A percentile compares a stretch with the other conserved stretches of the same genome.
phyloP scores from a whole-genome alignment of 2,113 vertebrate genomes.

The Onychorhynchus coronatus region DNA sequence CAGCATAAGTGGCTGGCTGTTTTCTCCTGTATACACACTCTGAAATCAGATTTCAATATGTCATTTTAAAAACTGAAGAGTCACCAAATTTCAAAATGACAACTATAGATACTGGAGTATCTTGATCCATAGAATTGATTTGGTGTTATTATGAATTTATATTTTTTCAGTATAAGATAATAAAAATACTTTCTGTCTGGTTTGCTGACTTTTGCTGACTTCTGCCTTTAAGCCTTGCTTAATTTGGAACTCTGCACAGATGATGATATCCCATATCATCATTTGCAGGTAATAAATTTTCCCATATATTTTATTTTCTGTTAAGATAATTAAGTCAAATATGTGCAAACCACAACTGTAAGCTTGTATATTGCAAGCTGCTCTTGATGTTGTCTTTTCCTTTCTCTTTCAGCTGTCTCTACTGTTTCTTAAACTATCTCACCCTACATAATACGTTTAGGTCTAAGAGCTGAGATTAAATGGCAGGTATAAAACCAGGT shows the following conservation, averaged over 20 bases:
- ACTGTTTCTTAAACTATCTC: background rate
- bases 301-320: background rate
- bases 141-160: background rate
- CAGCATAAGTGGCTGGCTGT: background rate
- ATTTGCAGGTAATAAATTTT: background rate
- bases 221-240: background rate
- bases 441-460: fast-evolving
- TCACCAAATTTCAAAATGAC: background rate
- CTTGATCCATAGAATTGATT: background rate
- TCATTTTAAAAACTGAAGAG: background rate
- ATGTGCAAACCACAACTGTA: background rate
- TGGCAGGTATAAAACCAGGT: background rate
- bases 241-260: background rate
- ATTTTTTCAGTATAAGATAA: background rate
- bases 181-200: background rate
- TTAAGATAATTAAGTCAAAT: background rate
- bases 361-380: background rate
- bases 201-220: background rate
- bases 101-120: background rate
- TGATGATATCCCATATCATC: background rate
- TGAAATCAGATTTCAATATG: background rate
- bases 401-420: background rate
- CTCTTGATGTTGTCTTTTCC: background rate
- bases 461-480: background rate
- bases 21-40: background rate